Evolutionary conservation across 2,113 vertebrate species (phyloP).

Genomic region (Thalassarche chlororhynchos): DNA sequence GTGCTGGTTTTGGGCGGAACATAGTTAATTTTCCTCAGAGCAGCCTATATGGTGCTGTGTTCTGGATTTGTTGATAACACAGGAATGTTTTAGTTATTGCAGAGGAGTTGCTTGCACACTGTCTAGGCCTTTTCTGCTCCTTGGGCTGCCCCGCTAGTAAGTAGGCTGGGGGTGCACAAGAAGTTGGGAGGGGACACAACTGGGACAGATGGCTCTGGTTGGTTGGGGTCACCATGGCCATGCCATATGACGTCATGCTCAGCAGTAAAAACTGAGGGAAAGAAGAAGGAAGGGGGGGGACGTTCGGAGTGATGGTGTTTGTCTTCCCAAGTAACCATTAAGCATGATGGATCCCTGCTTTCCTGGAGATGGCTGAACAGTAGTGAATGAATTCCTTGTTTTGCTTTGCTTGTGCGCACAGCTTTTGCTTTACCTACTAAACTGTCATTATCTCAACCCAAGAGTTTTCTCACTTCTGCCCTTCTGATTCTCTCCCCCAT

Average conservation of each 20-base stretch:
- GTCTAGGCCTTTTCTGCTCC: background rate
- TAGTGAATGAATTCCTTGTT: background rate
- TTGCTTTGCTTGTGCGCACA: background rate
- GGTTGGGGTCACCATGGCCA: accelerated
- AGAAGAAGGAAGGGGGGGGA: accelerated
- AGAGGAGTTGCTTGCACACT: background rate
- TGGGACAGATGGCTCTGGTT: background rate
- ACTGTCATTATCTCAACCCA: background rate
- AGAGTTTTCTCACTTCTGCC: background rate
- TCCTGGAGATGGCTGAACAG: too few relatives aligned
- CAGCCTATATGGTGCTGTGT: background rate
- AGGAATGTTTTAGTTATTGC: background rate
- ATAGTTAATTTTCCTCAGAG: background rate
- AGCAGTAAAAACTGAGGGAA: background rate
- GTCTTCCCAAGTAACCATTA: accelerated
- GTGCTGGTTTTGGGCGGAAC: background rate
- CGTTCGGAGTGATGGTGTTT: accelerated
- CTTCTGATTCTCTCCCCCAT: background rate
- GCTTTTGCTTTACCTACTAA: background rate
- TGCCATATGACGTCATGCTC: accelerated
- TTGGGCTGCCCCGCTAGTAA: accelerated
- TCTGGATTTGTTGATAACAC: background rate
- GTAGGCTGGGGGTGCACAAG: background rate
- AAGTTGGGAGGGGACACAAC: background rate
- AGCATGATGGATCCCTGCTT: accelerated